These are phyloP conservation scores for Rhinolophus ferrumequinum DNA, from an alignment of 2,113 vertebrate species.

Conservation along the genomic window DNA sequence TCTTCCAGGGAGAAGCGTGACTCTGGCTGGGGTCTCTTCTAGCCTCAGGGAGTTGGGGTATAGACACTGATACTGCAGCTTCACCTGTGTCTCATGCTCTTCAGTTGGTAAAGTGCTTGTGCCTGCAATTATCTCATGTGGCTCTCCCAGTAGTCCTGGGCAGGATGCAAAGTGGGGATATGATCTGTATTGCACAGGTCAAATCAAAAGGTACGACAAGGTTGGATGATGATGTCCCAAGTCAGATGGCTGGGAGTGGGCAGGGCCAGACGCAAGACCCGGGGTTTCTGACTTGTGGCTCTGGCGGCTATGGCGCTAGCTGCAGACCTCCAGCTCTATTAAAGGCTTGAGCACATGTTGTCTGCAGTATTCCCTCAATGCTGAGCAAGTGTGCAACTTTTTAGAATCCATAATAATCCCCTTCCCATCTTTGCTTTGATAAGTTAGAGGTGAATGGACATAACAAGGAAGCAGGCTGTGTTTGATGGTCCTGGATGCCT, in stretches of 20 bases:
- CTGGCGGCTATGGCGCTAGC: neutral
- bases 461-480: neutral
- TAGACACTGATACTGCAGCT: neutral
- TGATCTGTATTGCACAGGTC: neutral
- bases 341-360: neutral
- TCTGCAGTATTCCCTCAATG: neutral
- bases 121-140: neutral
- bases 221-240: neutral
- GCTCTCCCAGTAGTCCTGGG: neutral
- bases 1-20: neutral
- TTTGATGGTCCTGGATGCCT: neutral
- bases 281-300: neutral
- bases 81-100: neutral
- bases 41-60: neutral
- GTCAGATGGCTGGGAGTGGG: neutral
- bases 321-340: neutral
- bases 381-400: neutral
- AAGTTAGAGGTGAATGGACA: neutral
- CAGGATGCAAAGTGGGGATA: neutral
- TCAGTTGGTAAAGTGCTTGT: neutral
- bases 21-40: neutral
- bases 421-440: slow-evolving; percentile 9
- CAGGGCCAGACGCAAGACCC: neutral
- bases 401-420: neutral
- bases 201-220: slow-evolving; percentile 13